Conservation (phyloP, 2,113 vertebrate species). For the Bostrychus sinensis region DNA sequence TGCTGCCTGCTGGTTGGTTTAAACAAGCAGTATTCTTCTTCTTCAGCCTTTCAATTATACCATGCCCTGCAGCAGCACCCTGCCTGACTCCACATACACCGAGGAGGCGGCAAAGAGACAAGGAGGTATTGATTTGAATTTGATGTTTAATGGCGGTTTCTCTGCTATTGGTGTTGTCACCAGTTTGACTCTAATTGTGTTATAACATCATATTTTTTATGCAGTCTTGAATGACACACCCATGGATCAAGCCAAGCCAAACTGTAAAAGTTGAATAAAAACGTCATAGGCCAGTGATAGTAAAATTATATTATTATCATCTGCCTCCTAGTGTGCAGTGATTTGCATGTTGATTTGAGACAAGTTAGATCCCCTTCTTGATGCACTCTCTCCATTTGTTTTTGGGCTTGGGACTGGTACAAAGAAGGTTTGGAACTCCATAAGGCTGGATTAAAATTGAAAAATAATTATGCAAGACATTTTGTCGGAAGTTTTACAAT, state of each 20-base stretch:
- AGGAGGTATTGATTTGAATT: conserved; percentile 73
- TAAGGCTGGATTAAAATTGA: too few relatives aligned
- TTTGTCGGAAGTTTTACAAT: too few relatives aligned
- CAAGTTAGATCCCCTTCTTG: too few relatives aligned
- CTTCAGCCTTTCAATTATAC: conserved; percentile 84
- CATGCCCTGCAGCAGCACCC: conserved; percentile 77
- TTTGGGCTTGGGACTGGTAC: too few relatives aligned
- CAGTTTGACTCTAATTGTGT: conserved; percentile 36
- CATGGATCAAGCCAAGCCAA: not conserved
- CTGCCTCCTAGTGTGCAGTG: too few relatives aligned
- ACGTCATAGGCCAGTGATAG: too few relatives aligned
- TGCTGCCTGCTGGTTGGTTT: conserved; percentile 78
- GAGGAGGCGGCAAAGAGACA: conserved; percentile 55
- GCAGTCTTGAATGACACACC: conserved; percentile 10
- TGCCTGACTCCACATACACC: conserved; percentile 61
- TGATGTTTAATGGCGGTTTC: conserved; percentile 63
- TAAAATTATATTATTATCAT: too few relatives aligned
- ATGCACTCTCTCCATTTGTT: too few relatives aligned
- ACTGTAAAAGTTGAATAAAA: not conserved
- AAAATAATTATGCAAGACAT: too few relatives aligned
- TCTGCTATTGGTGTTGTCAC: conserved; percentile 51
- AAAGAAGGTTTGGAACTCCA: too few relatives aligned
- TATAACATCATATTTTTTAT: conserved; percentile 31
- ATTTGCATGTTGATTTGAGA: too few relatives aligned
- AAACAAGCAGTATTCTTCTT: conserved; percentile 80